Conservation (phyloP, 2,113 vertebrate genomes). For the Silurus meridionalis region DNA sequence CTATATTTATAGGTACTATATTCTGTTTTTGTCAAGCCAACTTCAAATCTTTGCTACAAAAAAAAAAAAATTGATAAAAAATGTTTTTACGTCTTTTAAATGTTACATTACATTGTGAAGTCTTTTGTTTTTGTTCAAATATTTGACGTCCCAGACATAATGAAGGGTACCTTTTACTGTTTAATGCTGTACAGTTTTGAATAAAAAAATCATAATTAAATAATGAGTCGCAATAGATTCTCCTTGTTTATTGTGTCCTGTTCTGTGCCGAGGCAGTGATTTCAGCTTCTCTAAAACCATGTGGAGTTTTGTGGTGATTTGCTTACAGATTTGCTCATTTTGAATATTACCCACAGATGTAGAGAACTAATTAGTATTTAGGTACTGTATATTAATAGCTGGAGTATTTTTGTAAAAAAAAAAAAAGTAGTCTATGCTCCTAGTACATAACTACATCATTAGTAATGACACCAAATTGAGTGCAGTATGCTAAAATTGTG, state of each 20-base stretch:
- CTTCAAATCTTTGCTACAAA: not conserved
- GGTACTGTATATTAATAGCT: not conserved
- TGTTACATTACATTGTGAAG: slow-evolving; percentile 26
- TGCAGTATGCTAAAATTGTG: not conserved
- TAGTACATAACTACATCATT: not conserved
- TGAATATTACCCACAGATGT: not conserved
- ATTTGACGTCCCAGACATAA: slow-evolving; percentile 54
- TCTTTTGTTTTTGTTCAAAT: slow-evolving; percentile 26
- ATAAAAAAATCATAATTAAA: slow-evolving; percentile 26
- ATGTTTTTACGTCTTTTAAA: slow-evolving; percentile 30
- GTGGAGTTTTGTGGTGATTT: not conserved
- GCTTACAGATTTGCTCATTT: not conserved
- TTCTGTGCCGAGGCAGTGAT: not conserved
- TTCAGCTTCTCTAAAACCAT: not conserved
- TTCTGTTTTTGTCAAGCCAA: slow-evolving; percentile 20
- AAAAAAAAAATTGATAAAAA: not conserved
- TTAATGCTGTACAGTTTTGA: slow-evolving; percentile 64
- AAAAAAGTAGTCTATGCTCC: not conserved
- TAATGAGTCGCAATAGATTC: slow-evolving; percentile 14
- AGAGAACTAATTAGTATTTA: no score
- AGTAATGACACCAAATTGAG: not conserved
- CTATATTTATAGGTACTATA: not conserved
- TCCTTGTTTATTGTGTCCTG: slow-evolving; percentile 4
- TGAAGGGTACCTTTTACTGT: slow-evolving; percentile 69
- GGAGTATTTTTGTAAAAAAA: not conserved